Percentiles rank a stretch among this genome's conserved stretches.
Evolutionary conservation across 64 coral and sea anemone species (phyloP).

Genomic region (Porites australiensis): DNA sequence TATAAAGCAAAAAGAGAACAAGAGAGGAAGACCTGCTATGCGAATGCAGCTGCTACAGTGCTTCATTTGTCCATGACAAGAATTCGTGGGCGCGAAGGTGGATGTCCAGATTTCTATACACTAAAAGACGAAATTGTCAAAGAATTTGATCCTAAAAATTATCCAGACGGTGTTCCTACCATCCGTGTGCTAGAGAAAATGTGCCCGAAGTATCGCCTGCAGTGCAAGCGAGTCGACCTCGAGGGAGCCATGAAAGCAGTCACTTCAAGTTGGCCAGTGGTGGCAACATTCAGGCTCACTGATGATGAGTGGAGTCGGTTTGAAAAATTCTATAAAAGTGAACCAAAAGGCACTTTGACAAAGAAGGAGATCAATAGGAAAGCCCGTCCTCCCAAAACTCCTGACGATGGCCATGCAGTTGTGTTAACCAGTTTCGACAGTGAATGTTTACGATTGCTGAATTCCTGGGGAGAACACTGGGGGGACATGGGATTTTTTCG

Average conservation of each 20-base stretch:
- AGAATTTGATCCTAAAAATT: no score
- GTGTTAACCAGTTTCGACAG: constrained; percentile 51
- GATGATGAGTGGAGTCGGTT: constrained; percentile 26
- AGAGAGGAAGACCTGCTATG: constrained; percentile 48
- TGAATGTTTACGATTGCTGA: constrained; percentile 37
- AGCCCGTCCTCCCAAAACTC: neutral
- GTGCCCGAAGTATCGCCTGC: constrained; percentile 20
- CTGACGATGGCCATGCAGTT: neutral
- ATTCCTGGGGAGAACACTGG: constrained; percentile 6
- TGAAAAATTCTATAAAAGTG: neutral
- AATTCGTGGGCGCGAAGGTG: constrained; percentile 50
- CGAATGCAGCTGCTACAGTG: constrained; percentile 66
- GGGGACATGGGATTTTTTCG: constrained; percentile 24
- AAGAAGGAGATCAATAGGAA: neutral
- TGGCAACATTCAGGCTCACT: constrained; percentile 38
- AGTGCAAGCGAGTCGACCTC: constrained; percentile 5
- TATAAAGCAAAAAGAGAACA: constrained; percentile 21
- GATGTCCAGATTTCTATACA: constrained; percentile 64
- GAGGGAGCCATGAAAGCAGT: constrained; percentile 26
- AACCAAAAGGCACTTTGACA: neutral
- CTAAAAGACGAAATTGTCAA: constrained; percentile 27
- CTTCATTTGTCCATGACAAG: constrained; percentile 68
- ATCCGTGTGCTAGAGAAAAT: neutral
- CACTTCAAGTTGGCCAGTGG: constrained; percentile 18
- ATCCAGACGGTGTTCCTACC: no score